phyloP scores from a whole-genome alignment of 2,797 vertebrate genomes.

The Peromyscus melanophrys region DNA sequence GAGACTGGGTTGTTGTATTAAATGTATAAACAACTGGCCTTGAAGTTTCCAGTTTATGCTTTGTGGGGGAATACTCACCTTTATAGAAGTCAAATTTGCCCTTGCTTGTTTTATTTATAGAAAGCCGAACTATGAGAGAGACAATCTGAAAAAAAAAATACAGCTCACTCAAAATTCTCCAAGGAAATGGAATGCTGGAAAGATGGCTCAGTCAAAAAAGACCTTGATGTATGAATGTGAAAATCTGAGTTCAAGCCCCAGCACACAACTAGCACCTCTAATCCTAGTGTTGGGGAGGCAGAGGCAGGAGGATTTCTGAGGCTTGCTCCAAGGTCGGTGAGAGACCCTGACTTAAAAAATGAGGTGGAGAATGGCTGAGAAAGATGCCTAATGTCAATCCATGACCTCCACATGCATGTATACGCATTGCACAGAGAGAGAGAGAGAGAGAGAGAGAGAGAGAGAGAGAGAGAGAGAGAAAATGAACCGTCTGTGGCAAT shows the following conservation, averaged over 20 bases:
- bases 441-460: background rate
- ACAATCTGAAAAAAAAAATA: background rate
- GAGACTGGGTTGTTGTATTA: background rate
- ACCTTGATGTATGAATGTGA: background rate
- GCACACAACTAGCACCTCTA: background rate
- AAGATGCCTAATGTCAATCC: background rate
- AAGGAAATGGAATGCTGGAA: constrained; percentile 29
- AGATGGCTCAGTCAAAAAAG: background rate
- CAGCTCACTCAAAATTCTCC: background rate
- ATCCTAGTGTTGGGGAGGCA: background rate
- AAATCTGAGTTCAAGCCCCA: background rate
- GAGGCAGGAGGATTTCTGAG: background rate
- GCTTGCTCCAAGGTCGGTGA: background rate
- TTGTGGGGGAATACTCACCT: background rate
- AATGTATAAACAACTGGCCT: background rate
- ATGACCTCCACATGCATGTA: background rate
- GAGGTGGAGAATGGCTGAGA: background rate
- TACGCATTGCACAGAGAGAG: no score
- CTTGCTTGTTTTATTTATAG: constrained; percentile 33
- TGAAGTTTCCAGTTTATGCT: constrained; percentile 41
- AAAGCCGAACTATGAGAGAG: constrained; percentile 6
- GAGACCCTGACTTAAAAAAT: background rate
- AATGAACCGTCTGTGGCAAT: fast-evolving
- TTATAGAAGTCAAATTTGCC: constrained; percentile 33
- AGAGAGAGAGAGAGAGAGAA: background rate